phyloP scores from a whole-genome alignment of 2,797 vertebrate species.

The Sternotherus odoratus region DNA sequence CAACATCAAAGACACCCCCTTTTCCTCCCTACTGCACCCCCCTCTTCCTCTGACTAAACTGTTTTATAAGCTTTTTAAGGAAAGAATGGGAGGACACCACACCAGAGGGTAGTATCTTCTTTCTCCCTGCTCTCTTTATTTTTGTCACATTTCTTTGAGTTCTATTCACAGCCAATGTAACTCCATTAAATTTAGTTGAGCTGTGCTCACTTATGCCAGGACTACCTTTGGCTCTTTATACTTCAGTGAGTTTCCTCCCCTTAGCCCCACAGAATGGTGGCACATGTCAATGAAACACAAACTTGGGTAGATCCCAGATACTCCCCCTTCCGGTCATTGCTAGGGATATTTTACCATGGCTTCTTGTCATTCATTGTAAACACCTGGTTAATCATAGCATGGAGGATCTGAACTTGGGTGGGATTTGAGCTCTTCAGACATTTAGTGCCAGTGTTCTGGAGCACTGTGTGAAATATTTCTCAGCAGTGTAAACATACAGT shows the following conservation, averaged over 20 bases:
- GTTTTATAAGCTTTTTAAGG: neutral
- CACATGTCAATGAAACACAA: neutral
- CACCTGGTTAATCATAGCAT: neutral
- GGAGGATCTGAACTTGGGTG: fast-evolving
- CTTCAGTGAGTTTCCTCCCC: neutral
- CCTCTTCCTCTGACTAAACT: neutral
- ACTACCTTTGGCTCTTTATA: neutral
- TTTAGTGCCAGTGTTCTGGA: neutral
- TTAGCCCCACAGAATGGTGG: fast-evolving
- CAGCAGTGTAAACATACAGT: neutral
- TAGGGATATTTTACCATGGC: neutral
- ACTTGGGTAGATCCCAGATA: neutral
- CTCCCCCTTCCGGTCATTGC: neutral
- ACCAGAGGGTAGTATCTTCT: neutral
- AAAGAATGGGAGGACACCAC: neutral
- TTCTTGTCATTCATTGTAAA: neutral
- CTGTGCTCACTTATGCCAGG: neutral
- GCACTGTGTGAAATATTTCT: neutral
- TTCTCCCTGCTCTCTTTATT: neutral
- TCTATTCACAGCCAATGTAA: fast-evolving
- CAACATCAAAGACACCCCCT: neutral
- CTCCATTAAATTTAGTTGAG: neutral
- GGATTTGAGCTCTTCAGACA: neutral
- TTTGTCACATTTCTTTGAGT: neutral
- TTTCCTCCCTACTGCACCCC: fast-evolving